Evolutionary conservation across 2,888 invertebrate species (phyloP), one percentile per base, ranked within the genome.

Genomic region (Dascillus cervinus): DNA sequence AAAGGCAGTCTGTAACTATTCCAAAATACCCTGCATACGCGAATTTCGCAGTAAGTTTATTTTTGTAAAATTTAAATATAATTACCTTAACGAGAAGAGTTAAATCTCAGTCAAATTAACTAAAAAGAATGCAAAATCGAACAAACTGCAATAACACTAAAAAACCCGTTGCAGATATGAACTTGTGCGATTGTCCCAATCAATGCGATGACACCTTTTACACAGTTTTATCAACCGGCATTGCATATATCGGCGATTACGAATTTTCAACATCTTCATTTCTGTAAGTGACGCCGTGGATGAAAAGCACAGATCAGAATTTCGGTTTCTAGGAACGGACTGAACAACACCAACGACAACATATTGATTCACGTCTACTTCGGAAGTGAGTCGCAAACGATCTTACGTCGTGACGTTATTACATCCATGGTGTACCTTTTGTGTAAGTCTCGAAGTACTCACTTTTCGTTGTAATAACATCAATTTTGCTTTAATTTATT

Each of bases 351-450:
- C 1, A 32, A 49, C 10, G 37, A 47, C 13, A 43, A 46, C 11
- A 46, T 55, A 17, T 11, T 55, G 2, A 22, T 62, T 4, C 54
- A 56, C 29, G 36, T 58, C 24, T 60, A 50, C 32, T 57, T 56
- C 35, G 37, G 43, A n/a, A 43, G 46, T 8, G 48, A 55, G 26
- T 40, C 34, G 9, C 58, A 59, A 34, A 53, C 52, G 2, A 43
- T 58, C 11, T 44, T 58, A 24, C 34, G 50, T 23, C 52, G 55
- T 35, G 52, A 55, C 21, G 52, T 55, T 3, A 47, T 58, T 21
- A 59, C 57, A 3, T 56, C 60, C n/a, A 50, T 55, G 29, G 47
- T 58, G 23, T 59, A 61, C 43, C 42, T 62, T 29, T 34, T 61
- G 22, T 58, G 62, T 62, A 47, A 53, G 56, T 47, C 34, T 26